A percentile compares a stretch with the other conserved stretches of the same genome.
phyloP scores from a whole-genome alignment of 1,140 invertebrate genomes.

The Eueides isabella region DNA sequence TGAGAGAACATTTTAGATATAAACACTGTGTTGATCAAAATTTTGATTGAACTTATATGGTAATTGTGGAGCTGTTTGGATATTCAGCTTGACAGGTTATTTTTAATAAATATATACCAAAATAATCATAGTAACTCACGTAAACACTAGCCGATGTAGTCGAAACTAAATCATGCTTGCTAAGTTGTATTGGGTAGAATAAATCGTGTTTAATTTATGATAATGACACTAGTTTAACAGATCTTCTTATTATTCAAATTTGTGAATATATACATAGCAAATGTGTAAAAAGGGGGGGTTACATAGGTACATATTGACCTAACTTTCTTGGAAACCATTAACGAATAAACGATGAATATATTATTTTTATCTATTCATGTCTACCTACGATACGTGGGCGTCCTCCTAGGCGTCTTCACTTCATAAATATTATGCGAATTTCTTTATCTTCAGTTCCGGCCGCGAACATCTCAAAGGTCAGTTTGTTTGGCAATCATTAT shows the following conservation, averaged over 20 bases:
- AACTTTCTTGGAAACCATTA: not conserved
- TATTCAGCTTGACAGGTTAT: too few relatives aligned
- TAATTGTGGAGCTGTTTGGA: too few relatives aligned
- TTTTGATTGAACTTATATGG: too few relatives aligned
- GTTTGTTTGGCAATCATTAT: slow-evolving; percentile 46
- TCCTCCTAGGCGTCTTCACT: slow-evolving; percentile 1
- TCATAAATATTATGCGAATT: slow-evolving; percentile 50
- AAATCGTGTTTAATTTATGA: not conserved
- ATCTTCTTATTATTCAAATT: not conserved
- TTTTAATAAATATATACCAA: too few relatives aligned
- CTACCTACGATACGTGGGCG: not conserved
- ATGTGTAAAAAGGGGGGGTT: too few relatives aligned
- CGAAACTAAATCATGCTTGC: not conserved
- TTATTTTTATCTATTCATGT: not conserved
- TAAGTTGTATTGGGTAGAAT: not conserved
- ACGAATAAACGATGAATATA: not conserved
- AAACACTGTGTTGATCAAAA: too few relatives aligned
- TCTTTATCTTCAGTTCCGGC: slow-evolving; percentile 49
- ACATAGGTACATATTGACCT: too few relatives aligned
- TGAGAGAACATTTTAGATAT: too few relatives aligned
- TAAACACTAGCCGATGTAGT: not conserved
- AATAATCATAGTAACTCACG: not conserved
- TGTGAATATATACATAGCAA: too few relatives aligned
- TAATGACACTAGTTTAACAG: not conserved
- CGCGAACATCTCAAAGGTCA: slow-evolving; percentile 49